Evolutionary conservation across 1,140 invertebrate genomes (phyloP).

Genomic region (Lineus longissimus): DNA sequence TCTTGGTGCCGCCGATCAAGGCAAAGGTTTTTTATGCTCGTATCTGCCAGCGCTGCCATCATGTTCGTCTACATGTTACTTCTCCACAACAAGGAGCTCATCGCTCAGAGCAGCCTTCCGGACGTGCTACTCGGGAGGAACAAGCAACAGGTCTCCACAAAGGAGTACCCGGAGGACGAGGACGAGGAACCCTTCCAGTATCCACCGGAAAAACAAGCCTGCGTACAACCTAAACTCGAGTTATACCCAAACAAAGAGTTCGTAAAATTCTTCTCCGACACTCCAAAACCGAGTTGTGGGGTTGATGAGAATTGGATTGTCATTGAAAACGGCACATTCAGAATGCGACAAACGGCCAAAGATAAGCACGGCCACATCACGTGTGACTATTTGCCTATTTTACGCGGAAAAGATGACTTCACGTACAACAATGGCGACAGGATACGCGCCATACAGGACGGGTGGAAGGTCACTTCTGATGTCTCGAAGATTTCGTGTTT

Average conservation of each 20-base stretch:
- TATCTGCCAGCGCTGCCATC: too few relatives aligned
- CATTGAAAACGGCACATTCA: background rate
- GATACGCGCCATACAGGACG: slow-evolving; percentile 28
- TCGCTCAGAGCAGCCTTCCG: too few relatives aligned
- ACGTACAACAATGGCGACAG: background rate
- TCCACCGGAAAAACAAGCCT: background rate
- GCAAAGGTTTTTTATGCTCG: too few relatives aligned
- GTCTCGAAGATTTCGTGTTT: slow-evolving; percentile 41
- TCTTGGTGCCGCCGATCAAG: too few relatives aligned
- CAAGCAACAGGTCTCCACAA: too few relatives aligned
- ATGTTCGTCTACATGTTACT: too few relatives aligned
- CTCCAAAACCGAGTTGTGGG: background rate
- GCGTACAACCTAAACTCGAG: slow-evolving; percentile 1
- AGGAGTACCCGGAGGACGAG: too few relatives aligned
- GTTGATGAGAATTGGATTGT: background rate
- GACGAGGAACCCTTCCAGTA: too few relatives aligned
- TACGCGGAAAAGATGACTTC: slow-evolving; percentile 19
- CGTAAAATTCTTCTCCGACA: background rate
- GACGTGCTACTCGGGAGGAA: too few relatives aligned
- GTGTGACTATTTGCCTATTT: slow-evolving; percentile 30
- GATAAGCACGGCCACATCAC: slow-evolving; percentile 33
- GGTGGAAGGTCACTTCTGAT: slow-evolving; percentile 29
- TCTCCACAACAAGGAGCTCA: too few relatives aligned
- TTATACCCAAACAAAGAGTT: background rate
- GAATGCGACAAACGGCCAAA: background rate